Conservation (phyloP, 2,797 vertebrate species). For the Microctenopoma lineatum region DNA sequence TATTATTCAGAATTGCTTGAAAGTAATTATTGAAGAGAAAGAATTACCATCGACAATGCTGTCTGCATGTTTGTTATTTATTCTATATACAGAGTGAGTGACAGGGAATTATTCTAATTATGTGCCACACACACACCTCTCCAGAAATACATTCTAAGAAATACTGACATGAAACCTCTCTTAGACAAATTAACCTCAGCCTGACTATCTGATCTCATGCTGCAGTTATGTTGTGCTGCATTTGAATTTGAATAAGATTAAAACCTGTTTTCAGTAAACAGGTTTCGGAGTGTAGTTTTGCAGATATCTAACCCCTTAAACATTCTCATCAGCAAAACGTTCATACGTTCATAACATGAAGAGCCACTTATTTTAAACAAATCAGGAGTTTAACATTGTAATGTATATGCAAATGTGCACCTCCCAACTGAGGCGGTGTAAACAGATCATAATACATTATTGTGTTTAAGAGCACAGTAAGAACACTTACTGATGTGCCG, state of each 20-base stretch:
- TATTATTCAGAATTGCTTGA: not conserved
- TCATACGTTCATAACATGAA: not conserved
- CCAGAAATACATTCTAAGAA: conserved; percentile 38
- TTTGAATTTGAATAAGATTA: conserved; percentile 2
- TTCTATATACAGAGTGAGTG: conserved; percentile 37
- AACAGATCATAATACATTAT: conserved; percentile 1
- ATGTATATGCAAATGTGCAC: not conserved
- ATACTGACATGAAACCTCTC: conserved; percentile 51
- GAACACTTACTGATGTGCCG: too few relatives aligned
- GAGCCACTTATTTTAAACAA: not conserved
- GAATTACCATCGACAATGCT: not conserved
- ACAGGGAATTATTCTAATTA: conserved; percentile 34
- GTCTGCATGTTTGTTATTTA: conserved; percentile 45
- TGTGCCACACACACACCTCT: conserved; percentile 21
- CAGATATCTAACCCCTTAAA: conserved; percentile 1
- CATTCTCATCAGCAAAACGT: not conserved
- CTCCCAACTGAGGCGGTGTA: not conserved
- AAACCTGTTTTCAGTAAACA: not conserved
- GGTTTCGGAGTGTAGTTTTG: not conserved
- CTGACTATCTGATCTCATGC: not conserved
- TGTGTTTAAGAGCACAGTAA: not conserved
- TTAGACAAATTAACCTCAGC: conserved; percentile 18
- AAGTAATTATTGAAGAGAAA: conserved; percentile 2
- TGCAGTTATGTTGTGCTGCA: not conserved
- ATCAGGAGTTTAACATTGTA: not conserved